These are phyloP conservation scores for Hyaena hyaena DNA, from an alignment of 2,113 vertebrate species.

Conservation along the genomic window DNA sequence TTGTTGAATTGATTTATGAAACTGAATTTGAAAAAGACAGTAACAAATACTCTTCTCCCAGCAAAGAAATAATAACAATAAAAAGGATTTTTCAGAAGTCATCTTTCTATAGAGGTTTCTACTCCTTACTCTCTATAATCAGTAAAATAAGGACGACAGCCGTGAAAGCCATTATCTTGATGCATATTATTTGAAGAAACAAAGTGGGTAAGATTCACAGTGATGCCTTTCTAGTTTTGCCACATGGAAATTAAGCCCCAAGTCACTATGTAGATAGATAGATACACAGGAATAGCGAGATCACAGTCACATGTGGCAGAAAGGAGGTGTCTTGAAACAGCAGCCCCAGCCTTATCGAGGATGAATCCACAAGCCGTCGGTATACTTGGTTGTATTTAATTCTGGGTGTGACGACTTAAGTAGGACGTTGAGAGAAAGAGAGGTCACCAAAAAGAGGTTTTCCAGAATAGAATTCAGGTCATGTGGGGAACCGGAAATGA, in stretches of 20 bases:
- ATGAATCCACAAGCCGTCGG: neutral
- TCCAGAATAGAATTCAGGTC: conserved; percentile 47
- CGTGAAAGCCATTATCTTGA: neutral
- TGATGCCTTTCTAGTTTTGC: neutral
- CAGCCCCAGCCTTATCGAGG: neutral
- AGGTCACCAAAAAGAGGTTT: neutral
- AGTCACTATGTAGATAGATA: neutral
- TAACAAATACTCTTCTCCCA: conserved; percentile 51
- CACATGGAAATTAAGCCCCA: neutral
- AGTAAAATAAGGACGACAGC: conserved; percentile 6
- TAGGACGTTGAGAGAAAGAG: neutral
- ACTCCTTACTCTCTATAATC: neutral
- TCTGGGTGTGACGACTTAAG: neutral
- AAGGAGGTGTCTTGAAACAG: neutral
- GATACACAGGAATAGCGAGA: neutral
- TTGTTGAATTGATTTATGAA: conserved; percentile 64
- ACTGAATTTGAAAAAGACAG: conserved; percentile 69
- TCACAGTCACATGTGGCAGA: neutral
- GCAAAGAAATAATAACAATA: conserved; percentile 35
- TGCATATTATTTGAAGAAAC: neutral
- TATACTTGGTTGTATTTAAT: neutral
- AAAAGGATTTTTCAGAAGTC: neutral
- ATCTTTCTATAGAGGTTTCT: neutral
- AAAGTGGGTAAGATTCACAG: neutral
- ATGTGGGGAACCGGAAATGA: neutral